phyloP scores from a whole-genome alignment of 2,888 invertebrate genomes.

The Epirrita christyi region DNA sequence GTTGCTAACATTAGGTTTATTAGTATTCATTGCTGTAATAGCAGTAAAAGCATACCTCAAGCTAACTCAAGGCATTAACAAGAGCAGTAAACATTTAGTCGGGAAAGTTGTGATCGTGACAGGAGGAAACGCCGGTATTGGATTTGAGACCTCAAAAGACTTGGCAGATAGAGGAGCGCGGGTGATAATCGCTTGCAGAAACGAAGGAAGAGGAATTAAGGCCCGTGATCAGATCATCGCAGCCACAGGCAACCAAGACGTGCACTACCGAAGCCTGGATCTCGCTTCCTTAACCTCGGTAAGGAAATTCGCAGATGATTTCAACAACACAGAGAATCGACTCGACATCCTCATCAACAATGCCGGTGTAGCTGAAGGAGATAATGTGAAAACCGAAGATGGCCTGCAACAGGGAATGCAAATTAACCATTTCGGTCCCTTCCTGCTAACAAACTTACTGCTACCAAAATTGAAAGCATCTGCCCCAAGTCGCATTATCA shows the following conservation, averaged over 20 bases:
- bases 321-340: slow-evolving; percentile 78
- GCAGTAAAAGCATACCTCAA: slow-evolving; percentile 19
- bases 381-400: slow-evolving; percentile 81
- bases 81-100: slow-evolving; percentile 79
- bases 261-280: slow-evolving; percentile 74
- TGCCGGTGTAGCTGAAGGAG: slow-evolving; percentile 76
- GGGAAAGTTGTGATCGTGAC: slow-evolving; percentile 95
- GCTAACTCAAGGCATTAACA: slow-evolving; percentile 49
- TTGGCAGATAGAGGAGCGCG: slow-evolving; percentile 89
- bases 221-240: slow-evolving; percentile 63
- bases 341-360: slow-evolving; percentile 87
- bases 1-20: slow-evolving; percentile 8
- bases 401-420: slow-evolving; percentile 86
- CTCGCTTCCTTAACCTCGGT: slow-evolving; percentile 82
- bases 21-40: slow-evolving; percentile 4
- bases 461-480: slow-evolving; percentile 70
- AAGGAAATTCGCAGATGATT: slow-evolving; percentile 85
- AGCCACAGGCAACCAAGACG: slow-evolving; percentile 54
- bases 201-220: slow-evolving; percentile 86
- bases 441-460: slow-evolving; percentile 87
- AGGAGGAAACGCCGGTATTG: slow-evolving; percentile 93
- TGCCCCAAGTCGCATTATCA: slow-evolving; percentile 71
- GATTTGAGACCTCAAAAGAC: slow-evolving; percentile 89
- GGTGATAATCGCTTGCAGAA: slow-evolving; percentile 92
- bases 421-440: slow-evolving; percentile 86